Conservation (phyloP, 2,113 vertebrate genomes). For the Scytalopus superciliaris region DNA sequence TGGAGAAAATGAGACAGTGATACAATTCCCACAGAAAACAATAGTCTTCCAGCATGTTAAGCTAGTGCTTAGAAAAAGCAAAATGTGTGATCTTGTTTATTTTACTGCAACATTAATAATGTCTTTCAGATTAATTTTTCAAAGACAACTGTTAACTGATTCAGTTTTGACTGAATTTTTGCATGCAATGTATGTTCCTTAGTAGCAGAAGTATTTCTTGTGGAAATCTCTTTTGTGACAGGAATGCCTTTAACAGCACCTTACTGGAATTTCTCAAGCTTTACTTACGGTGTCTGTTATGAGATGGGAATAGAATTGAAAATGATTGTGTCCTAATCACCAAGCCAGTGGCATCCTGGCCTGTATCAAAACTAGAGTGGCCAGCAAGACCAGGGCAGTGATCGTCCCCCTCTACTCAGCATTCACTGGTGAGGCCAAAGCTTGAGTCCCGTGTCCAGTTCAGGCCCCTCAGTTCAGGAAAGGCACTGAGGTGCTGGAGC, state of each 20-base stretch:
- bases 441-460: fast-evolving
- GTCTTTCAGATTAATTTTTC: constrained; percentile 19
- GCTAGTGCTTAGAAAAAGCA: constrained; percentile 36
- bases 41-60: constrained; percentile 62
- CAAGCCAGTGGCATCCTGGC: neutral
- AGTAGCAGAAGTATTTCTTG: neutral
- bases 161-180: neutral
- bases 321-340: neutral
- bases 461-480: fast-evolving
- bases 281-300: fast-evolving
- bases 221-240: neutral
- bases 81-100: neutral
- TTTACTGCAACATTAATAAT: constrained; percentile 33
- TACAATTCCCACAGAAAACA: constrained; percentile 62
- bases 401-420: fast-evolving
- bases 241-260: neutral
- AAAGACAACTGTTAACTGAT: neutral
- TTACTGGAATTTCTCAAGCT: neutral
- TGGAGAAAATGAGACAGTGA: constrained; percentile 64
- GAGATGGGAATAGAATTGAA: neutral
- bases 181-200: constrained; percentile 14
- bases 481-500: fast-evolving
- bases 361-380: neutral
- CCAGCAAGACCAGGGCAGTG: neutral
- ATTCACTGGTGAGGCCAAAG: neutral